Evolutionary conservation across 92 coral and sea anemone genomes (phyloP).

Genomic region (Phenganax marumi): DNA sequence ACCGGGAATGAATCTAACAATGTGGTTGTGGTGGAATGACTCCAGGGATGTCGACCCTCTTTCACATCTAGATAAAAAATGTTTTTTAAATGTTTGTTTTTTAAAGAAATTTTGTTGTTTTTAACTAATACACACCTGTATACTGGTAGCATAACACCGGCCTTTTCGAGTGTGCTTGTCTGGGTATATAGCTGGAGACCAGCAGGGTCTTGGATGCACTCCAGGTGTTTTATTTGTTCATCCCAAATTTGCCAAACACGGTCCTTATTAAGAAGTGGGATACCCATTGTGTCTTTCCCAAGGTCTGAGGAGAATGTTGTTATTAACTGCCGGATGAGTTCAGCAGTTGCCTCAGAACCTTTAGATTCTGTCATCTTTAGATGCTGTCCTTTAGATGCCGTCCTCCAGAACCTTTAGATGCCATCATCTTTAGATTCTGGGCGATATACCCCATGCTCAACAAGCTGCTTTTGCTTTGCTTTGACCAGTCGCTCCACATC

Average conservation of each 20-base stretch:
- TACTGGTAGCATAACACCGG: constrained; percentile 14
- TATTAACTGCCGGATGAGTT: constrained; percentile 37
- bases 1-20: constrained; percentile 51
- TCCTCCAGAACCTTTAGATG: no score
- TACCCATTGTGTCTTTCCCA: constrained; percentile 55
- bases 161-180: constrained; percentile 45
- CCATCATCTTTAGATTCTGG: background rate
- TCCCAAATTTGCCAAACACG: no score
- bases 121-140: constrained; percentile 42
- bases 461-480: constrained; percentile 49
- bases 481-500: constrained; percentile 25
- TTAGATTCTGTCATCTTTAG: constrained; percentile 43
- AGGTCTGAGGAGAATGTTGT: constrained; percentile 48
- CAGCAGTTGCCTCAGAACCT: constrained; percentile 45
- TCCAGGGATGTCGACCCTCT: constrained; percentile 63
- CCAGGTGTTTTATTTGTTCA: constrained; percentile 51
- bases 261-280: no score
- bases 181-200: constrained; percentile 61
- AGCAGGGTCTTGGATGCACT: constrained; percentile 64
- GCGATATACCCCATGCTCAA: constrained; percentile 22
- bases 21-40: constrained; percentile 65
- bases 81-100: background rate
- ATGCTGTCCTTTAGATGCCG: no score
- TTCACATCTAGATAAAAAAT: constrained; percentile 48
- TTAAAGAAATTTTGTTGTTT: constrained; percentile 1